Conservation (phyloP, 2,888 invertebrate genomes). For the Gymnocheta viridis region DNA sequence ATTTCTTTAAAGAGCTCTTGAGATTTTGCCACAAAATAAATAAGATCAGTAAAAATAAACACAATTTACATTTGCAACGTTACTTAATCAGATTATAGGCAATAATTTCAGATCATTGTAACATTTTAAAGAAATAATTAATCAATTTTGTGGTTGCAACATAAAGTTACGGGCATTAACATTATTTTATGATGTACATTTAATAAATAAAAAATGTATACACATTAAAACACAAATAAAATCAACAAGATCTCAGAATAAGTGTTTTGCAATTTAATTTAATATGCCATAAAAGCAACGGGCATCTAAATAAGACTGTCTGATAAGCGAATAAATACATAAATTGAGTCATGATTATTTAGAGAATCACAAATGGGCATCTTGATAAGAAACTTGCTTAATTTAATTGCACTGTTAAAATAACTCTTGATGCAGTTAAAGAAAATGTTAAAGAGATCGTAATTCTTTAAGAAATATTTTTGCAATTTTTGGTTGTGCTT, state of each 20-base stretch:
- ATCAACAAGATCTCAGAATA: conserved; percentile 31
- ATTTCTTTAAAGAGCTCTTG: neutral
- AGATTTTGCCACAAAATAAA: neutral
- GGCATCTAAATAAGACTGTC: neutral
- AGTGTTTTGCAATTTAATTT: conserved; percentile 20
- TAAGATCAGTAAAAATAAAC: neutral
- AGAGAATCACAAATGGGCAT: neutral
- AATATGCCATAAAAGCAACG: conserved; percentile 16
- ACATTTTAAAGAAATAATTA: conserved; percentile 14
- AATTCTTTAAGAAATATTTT: no score
- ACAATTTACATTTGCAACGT: conserved; percentile 2
- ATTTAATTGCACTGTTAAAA: neutral
- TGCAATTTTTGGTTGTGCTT: no score
- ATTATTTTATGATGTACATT: neutral
- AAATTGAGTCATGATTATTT: conserved; percentile 27
- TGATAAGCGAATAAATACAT: conserved; percentile 17
- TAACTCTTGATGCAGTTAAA: neutral
- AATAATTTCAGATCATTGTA: conserved; percentile 6
- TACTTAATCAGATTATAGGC: conserved; percentile 15
- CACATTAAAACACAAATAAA: neutral
- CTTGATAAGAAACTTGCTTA: conserved; percentile 1
- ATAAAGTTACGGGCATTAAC: neutral
- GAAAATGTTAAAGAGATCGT: neutral
- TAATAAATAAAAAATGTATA: conserved; percentile 1
- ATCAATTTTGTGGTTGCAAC: neutral